Evolutionary conservation across 2,888 invertebrate species (phyloP).

Genomic region (Odontocerum albicorne): DNA sequence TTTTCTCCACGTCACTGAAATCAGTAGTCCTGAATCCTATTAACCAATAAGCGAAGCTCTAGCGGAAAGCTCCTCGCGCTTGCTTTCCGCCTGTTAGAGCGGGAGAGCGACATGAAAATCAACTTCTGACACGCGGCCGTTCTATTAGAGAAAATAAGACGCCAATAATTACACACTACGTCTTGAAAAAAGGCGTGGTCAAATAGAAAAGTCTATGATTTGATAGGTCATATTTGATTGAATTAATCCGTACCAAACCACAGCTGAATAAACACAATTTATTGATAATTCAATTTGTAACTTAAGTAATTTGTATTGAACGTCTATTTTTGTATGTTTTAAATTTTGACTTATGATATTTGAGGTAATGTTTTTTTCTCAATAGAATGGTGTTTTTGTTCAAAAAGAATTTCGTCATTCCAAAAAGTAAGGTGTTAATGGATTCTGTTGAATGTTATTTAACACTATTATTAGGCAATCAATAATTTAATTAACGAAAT

Average conservation of each 20-base stretch:
- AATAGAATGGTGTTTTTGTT: too few species aligned
- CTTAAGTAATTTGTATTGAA: background rate
- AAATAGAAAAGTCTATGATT: conserved; percentile 24
- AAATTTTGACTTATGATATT: too few species aligned
- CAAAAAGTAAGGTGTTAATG: too few species aligned
- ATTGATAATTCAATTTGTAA: background rate
- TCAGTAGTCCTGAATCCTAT: conserved; percentile 17
- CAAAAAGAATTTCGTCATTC: too few species aligned
- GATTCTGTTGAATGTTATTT: too few species aligned
- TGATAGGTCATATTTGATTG: conserved; percentile 14
- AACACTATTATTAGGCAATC: too few species aligned
- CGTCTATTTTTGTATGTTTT: background rate
- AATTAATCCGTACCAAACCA: conserved; percentile 4
- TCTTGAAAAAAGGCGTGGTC: conserved; percentile 19
- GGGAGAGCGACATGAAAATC: conserved; percentile 11
- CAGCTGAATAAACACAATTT: background rate
- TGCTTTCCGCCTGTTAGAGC: conserved; percentile 24
- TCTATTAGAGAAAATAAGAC: too few species aligned
- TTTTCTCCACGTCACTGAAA: conserved; percentile 15
- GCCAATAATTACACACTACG: background rate
- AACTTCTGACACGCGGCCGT: too few species aligned
- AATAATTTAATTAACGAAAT: too few species aligned
- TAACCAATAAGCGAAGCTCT: conserved; percentile 31
- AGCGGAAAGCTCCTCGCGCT: conserved; percentile 28
- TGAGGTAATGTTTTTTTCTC: too few species aligned